phyloP scores from a whole-genome alignment of 2,113 vertebrate genomes.

The Fulica atra region DNA sequence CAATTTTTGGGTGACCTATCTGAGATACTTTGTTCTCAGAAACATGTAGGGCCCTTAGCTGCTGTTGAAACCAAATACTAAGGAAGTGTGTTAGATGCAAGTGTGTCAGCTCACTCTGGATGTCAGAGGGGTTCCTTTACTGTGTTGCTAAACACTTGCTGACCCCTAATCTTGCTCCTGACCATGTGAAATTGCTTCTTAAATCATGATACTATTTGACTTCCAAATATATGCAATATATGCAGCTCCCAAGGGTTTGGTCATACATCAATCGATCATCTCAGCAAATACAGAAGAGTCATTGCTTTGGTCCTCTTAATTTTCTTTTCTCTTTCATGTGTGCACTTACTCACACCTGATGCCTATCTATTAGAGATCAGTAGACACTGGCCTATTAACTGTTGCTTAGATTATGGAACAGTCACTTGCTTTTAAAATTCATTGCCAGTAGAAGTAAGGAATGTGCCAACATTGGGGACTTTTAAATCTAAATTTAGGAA shows the following conservation, averaged over 20 bases:
- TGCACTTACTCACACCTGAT: neutral
- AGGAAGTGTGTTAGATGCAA: neutral
- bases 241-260: neutral
- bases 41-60: neutral
- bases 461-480: constrained; percentile 42
- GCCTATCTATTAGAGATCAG: neutral
- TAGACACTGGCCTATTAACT: neutral
- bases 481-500: constrained; percentile 69
- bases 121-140: neutral
- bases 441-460: constrained; percentile 48
- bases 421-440: constrained; percentile 37
- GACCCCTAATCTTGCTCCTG: neutral
- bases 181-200: neutral
- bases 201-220: neutral
- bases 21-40: constrained; percentile 24
- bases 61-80: neutral
- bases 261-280: neutral
- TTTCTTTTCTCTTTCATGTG: neutral
- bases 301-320: neutral
- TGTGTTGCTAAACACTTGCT: neutral
- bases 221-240: too few species aligned
- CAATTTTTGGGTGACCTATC: constrained; percentile 39
- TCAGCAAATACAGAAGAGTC: neutral
- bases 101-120: neutral
- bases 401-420: constrained; percentile 55